These are phyloP conservation scores for Prionailurus bengalensis DNA, from an alignment of 2,113 vertebrate genomes.

Conservation along the genomic window DNA sequence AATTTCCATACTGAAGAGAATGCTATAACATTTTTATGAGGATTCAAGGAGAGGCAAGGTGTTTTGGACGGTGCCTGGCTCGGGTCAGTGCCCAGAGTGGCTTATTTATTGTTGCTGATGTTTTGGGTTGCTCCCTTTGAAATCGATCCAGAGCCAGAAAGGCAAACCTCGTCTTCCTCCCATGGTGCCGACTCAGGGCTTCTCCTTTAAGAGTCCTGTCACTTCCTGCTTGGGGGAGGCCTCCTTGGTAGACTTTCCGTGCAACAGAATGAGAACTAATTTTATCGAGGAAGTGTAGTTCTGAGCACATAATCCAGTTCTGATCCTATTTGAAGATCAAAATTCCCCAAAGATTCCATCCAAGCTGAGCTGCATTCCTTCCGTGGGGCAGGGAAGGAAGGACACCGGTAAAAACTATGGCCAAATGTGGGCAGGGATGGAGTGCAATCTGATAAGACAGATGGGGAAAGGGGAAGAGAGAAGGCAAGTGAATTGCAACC, in stretches of 20 bases:
- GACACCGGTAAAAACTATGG: constrained; percentile 55
- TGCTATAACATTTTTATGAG: not conserved
- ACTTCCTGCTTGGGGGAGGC: not conserved
- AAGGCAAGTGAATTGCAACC: constrained; percentile 2
- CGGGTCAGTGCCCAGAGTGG: not conserved
- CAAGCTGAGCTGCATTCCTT: constrained; percentile 45
- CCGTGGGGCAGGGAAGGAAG: constrained; percentile 37
- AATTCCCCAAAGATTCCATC: not conserved
- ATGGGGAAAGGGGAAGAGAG: not conserved
- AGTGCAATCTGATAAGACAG: constrained; percentile 59
- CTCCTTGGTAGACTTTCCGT: not conserved
- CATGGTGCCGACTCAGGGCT: not conserved
- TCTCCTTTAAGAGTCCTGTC: not conserved
- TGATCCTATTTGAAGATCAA: constrained; percentile 61
- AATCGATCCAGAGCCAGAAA: not conserved
- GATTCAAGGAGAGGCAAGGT: not conserved
- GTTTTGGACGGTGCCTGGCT: not conserved
- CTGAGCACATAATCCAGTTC: constrained; percentile 74
- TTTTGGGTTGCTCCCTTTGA: not conserved
- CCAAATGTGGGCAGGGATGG: constrained; percentile 58
- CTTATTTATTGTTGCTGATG: not conserved
- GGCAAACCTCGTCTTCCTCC: not conserved
- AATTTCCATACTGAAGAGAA: not conserved
- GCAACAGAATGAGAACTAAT: not conserved
- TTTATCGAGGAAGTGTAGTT: constrained; percentile 73